Evolutionary conservation across 2,888 invertebrate species (phyloP), one percentile per base, ranked within the genome.

Genomic region (Apamea crenata): DNA sequence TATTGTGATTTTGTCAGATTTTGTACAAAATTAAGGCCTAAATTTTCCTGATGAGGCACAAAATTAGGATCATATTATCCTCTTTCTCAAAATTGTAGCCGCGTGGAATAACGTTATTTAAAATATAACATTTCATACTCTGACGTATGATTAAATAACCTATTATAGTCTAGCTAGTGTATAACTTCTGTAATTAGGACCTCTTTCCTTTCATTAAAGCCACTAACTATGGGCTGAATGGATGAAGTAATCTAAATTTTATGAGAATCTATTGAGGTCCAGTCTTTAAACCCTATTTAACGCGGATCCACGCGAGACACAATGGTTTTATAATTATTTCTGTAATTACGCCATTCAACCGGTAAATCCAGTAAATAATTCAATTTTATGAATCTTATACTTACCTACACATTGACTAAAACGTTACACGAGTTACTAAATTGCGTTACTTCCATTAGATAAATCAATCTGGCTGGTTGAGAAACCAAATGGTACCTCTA

Each of bases 11-110:
- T 77, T 44, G 25, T 21, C 40, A 18, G 12, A 47, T 75, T 77
- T 76, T 50, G 8, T 25, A 36, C n/a, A 14, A n/a, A 67, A 59
- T 29, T 18, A 25, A 29, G 18, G 21, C n/a, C 1, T 7, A 36
- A 6, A 29, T 59, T 79, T 47, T 25, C 32, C 12, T 79, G 12
- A 47, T 78, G 47, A 67, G 36, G 47, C 6, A 47, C 14, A 56
- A 66, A 67, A 59, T 78, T 47, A 44, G 25, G 66, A 29, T 59
- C 56, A 66, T 56, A 47, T 47, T 78, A 47, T 56, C 32, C 44
- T 44, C n/a, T 25, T 65, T 6, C 18, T 67, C 5, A 29, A 18
- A 36, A 29, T 25, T 7, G 16, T 32, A 1, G 18, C 77, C 29
- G 29, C 25, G 18, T 32, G 8, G 4, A 53, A 29, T 40, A 25